A percentile compares a stretch with the other conserved stretches of the same genome.
Conservation (phyloP, 2,113 vertebrate species). For the Psilopogon haemacephalus region DNA sequence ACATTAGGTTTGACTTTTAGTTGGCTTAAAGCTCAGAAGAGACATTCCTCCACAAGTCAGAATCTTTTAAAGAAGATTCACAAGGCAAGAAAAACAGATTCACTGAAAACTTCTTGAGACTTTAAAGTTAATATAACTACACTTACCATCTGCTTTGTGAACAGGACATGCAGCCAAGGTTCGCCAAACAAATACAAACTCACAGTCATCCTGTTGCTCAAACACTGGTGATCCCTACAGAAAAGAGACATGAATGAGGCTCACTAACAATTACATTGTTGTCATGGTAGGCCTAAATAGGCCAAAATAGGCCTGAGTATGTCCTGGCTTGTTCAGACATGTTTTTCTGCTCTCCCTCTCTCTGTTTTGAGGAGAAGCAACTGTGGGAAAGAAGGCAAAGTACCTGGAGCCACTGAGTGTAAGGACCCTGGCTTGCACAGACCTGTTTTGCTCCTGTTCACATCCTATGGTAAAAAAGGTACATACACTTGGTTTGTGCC, state of each 20-base stretch:
- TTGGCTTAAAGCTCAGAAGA: background rate
- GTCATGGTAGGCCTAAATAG: too few relatives aligned
- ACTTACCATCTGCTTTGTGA: slow-evolving; percentile 81
- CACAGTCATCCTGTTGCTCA: slow-evolving; percentile 83
- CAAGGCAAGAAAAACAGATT: background rate
- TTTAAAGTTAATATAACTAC: background rate
- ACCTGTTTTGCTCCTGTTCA: too few relatives aligned
- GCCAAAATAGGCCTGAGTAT: too few relatives aligned
- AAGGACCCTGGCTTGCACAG: too few relatives aligned
- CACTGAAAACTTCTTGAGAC: background rate
- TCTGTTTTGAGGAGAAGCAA: too few relatives aligned
- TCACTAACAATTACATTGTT: background rate
- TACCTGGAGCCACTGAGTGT: too few relatives aligned
- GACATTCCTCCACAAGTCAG: background rate
- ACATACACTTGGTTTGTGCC: too few relatives aligned
- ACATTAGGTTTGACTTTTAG: background rate
- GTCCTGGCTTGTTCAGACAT: too few relatives aligned
- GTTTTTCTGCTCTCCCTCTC: too few relatives aligned
- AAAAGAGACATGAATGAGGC: background rate
- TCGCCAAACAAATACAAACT: slow-evolving; percentile 93
- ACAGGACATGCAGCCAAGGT: slow-evolving; percentile 91
- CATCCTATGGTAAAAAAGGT: too few relatives aligned
- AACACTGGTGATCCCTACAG: slow-evolving; percentile 88
- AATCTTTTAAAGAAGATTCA: background rate
- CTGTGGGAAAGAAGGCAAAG: too few relatives aligned